Conservation (phyloP, 37 sponge, comb jelly and placozoan genomes). For the Agelas oroides region DNA sequence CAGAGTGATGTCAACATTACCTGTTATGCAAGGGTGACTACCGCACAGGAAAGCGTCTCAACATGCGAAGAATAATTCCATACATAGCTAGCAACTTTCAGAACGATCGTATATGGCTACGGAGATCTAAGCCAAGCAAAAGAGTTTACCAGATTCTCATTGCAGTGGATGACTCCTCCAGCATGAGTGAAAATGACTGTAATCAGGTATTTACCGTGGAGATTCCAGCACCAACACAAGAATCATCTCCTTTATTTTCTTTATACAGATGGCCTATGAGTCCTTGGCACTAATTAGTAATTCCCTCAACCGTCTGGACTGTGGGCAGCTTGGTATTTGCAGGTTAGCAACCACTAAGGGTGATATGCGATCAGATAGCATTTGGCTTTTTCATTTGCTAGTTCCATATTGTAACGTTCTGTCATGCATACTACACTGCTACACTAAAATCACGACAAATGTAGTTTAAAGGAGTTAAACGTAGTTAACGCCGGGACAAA, state of each 20-base stretch:
- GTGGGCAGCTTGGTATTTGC: conserved; percentile 90
- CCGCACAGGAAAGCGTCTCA: conserved; percentile 93
- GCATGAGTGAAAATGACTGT: conserved; percentile 83
- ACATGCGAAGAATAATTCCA: conserved; percentile 94
- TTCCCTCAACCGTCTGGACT: conserved; percentile 86
- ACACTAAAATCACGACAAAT: too few species aligned
- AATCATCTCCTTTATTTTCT: too few species aligned
- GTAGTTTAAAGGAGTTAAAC: too few species aligned
- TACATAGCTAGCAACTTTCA: conserved; percentile 97
- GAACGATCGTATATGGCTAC: conserved; percentile 96
- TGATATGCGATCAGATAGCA: too few species aligned
- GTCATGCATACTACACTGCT: too few species aligned
- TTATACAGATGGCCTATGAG: conserved; percentile 90
- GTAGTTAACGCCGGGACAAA: too few species aligned
- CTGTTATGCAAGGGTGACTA: conserved; percentile 84
- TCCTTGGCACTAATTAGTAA: conserved; percentile 87
- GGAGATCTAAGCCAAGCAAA: conserved; percentile 87
- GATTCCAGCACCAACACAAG: too few species aligned
- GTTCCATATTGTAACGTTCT: too few species aligned
- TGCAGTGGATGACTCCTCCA: conserved; percentile 94
- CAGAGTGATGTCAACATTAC: too few species aligned
- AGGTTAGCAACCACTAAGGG: too few species aligned
- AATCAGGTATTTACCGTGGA: conserved; percentile 56
- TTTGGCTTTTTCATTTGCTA: too few species aligned
- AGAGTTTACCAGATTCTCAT: conserved; percentile 92